Conservation (phyloP, 2,113 vertebrate genomes). For the Zosterops hypoxanthus region DNA sequence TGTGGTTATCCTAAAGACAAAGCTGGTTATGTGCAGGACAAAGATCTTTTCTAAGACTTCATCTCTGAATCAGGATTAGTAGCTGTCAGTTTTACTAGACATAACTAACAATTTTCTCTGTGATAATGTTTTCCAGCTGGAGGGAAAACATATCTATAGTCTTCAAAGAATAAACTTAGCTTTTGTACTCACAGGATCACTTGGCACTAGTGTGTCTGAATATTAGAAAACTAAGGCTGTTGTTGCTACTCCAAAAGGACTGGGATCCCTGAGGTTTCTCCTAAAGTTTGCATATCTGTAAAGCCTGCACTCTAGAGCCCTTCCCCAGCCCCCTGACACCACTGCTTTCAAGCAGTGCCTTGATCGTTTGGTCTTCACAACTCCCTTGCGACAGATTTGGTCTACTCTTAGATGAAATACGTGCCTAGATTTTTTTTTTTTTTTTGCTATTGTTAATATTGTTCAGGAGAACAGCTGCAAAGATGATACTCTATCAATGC, state of each 20-base stretch:
- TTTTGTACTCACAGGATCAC: not conserved
- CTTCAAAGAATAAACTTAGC: not conserved
- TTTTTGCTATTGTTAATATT: not conserved
- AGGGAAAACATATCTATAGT: not conserved
- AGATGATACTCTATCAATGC: not conserved
- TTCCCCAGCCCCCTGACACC: not conserved
- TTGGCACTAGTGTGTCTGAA: not conserved
- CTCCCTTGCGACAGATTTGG: not conserved
- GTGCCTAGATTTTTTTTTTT: not conserved
- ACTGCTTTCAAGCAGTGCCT: not conserved
- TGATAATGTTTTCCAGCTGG: constrained; percentile 17
- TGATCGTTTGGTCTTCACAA: not conserved
- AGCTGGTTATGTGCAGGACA: not conserved
- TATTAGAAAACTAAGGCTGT: not conserved
- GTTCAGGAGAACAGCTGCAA: not conserved
- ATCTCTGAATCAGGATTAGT: not conserved
- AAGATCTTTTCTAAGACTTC: not conserved
- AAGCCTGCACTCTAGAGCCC: not conserved
- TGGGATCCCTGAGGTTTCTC: not conserved
- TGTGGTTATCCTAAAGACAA: not conserved
- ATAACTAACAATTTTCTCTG: not conserved
- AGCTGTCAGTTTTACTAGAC: constrained; percentile 21
- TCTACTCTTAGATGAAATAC: not conserved
- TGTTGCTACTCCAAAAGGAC: not conserved
- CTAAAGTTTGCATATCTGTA: not conserved